phyloP scores from a whole-genome alignment of 2,113 vertebrate species.

The Tinamus guttatus region DNA sequence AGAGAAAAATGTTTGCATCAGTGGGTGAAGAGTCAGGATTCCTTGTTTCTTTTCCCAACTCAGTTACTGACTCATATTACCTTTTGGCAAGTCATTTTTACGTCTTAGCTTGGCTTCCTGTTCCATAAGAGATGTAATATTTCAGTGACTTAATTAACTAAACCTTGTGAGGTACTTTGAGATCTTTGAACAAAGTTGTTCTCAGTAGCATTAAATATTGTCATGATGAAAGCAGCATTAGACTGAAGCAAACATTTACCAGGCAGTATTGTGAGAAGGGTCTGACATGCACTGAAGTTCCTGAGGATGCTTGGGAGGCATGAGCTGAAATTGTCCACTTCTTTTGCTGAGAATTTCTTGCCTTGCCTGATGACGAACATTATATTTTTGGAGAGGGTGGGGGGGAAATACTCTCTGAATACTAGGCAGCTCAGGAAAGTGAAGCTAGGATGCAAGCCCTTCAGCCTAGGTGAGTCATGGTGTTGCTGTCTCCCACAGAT shows the following conservation, averaged over 20 bases:
- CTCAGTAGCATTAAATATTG: constrained; percentile 19
- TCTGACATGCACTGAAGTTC: not conserved
- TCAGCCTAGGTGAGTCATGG: not conserved
- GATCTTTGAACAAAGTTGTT: constrained; percentile 6
- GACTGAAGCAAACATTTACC: not conserved
- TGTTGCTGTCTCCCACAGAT: not conserved
- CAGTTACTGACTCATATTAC: constrained; percentile 63
- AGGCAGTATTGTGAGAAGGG: not conserved
- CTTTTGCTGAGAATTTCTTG: not conserved
- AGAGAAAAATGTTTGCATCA: constrained; percentile 56
- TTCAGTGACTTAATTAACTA: constrained; percentile 64
- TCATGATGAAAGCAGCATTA: not conserved
- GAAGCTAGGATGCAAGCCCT: not conserved
- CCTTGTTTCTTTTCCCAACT: constrained; percentile 58
- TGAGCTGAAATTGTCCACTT: not conserved
- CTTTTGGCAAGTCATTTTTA: constrained; percentile 47
- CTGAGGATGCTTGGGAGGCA: not conserved
- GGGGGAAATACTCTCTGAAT: not conserved
- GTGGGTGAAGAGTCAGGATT: constrained; percentile 53
- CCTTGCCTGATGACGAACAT: not conserved
- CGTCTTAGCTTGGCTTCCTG: constrained; percentile 53
- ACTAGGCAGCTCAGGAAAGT: not conserved
- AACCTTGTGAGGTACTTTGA: constrained; percentile 1
- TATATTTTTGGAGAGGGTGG: rapidly evolving
- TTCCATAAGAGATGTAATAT: not conserved